Base-by-base conservation (phyloP, 2,113 vertebrate genomes). In the Spizaetus ornatus region DNA sequence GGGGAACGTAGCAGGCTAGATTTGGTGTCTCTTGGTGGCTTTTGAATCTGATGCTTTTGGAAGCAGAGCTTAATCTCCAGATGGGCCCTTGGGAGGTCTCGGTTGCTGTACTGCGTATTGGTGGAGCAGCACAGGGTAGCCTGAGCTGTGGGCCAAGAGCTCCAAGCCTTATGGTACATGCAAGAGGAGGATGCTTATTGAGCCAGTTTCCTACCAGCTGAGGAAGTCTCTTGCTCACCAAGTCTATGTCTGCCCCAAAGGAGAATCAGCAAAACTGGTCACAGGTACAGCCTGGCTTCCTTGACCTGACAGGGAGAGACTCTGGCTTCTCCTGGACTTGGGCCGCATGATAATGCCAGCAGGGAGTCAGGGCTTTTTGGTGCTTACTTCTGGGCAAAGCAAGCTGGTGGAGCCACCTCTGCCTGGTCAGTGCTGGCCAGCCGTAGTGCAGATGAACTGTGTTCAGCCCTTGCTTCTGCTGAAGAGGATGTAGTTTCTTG, bases 351-450 rank as follows among this genome's bases (percentile, higher is more conserved):
- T 34, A 72, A 56, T 65, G 34, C 13, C 45, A 63, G 45, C 16
- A 85, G 25, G 15, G 25, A 87, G 86, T 17, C 50, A 50, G 38
- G 25, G 61, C 34, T 71, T 78, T 78, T 25, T 81, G 42, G 29
- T 42, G 43, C 95, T 98, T 97, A 98, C 97, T 95, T 98, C 84
- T 97, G 86, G 13, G 76, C 8, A 13, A 93, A 94, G 79, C 65
- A 86, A 34, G 58, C 13, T 70, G 86, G 76, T 34, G 82, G n/a
- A 66, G 62, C 23, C n/a, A 13, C 43, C 40, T 86, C 76, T 72
- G 82, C 26, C 16, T 50, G 76, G 45, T 88, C n/a, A 43, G 76
- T 34, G 59, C 82, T 91, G 92, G 71, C 56, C 50, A 52, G 34
- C 50, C 29, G 9, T 45, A 76, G 53, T 59, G 76, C 16, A 45